These are phyloP conservation scores for Drosophila mojavensis DNA, from an alignment of 1,140 invertebrate species.

Conservation along the genomic window DNA sequence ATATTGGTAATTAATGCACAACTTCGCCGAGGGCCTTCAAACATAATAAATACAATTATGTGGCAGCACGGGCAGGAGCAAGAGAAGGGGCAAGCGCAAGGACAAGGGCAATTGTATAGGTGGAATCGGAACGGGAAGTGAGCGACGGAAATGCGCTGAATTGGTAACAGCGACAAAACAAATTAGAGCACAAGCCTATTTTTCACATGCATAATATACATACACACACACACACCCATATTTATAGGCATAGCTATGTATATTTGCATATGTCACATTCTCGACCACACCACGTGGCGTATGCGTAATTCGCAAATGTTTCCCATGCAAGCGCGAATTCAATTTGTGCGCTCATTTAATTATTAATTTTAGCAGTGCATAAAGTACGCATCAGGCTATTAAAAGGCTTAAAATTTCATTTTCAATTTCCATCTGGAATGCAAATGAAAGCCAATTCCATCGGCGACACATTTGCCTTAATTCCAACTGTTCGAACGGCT, in stretches of 20 bases:
- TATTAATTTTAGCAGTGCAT: constrained; percentile 57
- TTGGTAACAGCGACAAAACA: constrained; percentile 43
- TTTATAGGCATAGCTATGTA: no score
- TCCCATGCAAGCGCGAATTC: constrained; percentile 45
- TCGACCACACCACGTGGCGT: constrained; percentile 49
- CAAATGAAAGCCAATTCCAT: constrained; percentile 51
- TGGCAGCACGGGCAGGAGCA: neutral
- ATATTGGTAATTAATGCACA: constrained; percentile 69
- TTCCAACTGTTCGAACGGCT: constrained; percentile 39
- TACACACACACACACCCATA: no score
- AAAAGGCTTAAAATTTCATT: constrained; percentile 67
- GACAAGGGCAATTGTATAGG: neutral
- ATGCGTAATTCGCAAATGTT: constrained; percentile 60
- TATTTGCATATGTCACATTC: neutral
- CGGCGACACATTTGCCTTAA: constrained; percentile 54
- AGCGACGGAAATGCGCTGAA: constrained; percentile 37
- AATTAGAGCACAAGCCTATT: constrained; percentile 13
- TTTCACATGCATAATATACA: neutral
- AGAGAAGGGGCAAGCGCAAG: neutral
- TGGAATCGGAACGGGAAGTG: neutral
- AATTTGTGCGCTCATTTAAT: constrained; percentile 70
- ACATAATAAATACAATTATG: constrained; percentile 9
- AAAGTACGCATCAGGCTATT: constrained; percentile 42
- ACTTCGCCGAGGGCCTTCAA: constrained; percentile 18
- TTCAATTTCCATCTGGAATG: constrained; percentile 41